Base-by-base conservation (phyloP, 2,113 vertebrate genomes). In the Paratilapia polleni region DNA sequence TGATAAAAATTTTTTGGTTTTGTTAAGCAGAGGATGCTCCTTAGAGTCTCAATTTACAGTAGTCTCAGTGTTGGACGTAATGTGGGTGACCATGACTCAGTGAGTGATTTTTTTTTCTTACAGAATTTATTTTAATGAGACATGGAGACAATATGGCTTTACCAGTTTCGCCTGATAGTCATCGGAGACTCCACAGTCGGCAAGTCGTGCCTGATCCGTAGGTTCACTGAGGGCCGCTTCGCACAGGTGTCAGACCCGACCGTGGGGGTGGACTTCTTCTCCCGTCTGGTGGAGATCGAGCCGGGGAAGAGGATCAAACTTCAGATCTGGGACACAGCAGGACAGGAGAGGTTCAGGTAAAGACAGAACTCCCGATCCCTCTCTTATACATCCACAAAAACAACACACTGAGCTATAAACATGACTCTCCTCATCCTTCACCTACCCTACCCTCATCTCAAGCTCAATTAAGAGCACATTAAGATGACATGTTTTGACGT, bases 141-240 rank as follows among this genome's bases (percentile, higher is more conserved):
- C 87, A 99, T 99, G 98, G 98, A 99, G 94, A 97, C 97, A 13
- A 99, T 99, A 94, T 99, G 97, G 98, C 96, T 99, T 12, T 99
- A 99, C 93, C 98, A 99, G 95, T 98, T 98, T 91, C 97, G 98
- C 49, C 95, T 99, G 62, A 98, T 99, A 86, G 97, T 99, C 91
- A 98, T 99, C 74, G 98, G 98, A 47, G 98, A 98, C 93, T 99
- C 98, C 87, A 99, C 98, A 0, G 98, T 99, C 38, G 98, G 97
- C 84, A 98, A 99, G 90, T 99, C 98, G 2, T 99, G 97, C 90
- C 95, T 98, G 80, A 98, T 99, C 88, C 97, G 97, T 34, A 96
- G 97, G 92, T 99, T 99, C 95, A 98, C 98, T 1, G 98, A 98
- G 88, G 98, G 97, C 11, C 97, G 97, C 87, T 99, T 98, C 81